A percentile compares a stretch with the other conserved stretches of the same genome.
Conservation (phyloP, 2,797 vertebrate species). For the Gymnothorax reevesii region DNA sequence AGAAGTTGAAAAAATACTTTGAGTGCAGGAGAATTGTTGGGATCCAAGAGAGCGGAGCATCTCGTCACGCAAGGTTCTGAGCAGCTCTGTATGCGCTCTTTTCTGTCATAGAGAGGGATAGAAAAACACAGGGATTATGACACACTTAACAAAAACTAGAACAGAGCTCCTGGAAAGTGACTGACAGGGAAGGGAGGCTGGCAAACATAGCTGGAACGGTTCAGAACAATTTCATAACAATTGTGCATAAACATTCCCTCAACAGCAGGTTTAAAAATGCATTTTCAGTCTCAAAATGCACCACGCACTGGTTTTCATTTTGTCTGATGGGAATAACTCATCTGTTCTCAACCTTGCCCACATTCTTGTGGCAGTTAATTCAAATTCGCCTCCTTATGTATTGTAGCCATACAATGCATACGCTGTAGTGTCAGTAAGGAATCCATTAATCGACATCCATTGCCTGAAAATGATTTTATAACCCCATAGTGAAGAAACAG, state of each 20-base stretch:
- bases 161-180: not conserved
- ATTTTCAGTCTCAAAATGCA: not conserved
- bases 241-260: not conserved
- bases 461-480: not conserved
- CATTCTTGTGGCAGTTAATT: not conserved
- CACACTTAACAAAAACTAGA: not conserved
- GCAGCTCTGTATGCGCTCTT: not conserved
- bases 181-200: not conserved
- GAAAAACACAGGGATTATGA: not conserved
- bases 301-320: not conserved
- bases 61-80: not conserved
- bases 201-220: not conserved
- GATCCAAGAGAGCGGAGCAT: not conserved
- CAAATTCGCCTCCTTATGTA: not conserved
- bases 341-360: not conserved
- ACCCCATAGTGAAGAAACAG: not conserved
- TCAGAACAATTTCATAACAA: not conserved
- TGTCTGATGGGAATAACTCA: not conserved
- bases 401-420: not conserved
- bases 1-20: slow-evolving; percentile 4
- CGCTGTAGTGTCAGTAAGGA: not conserved
- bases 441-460: not conserved
- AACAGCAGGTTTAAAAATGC: not conserved
- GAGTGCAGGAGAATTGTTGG: not conserved
- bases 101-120: not conserved